Evolutionary conservation across 2,888 invertebrate species (phyloP), one percentile per base, ranked within the genome.

Genomic region (Drosophila recens): DNA sequence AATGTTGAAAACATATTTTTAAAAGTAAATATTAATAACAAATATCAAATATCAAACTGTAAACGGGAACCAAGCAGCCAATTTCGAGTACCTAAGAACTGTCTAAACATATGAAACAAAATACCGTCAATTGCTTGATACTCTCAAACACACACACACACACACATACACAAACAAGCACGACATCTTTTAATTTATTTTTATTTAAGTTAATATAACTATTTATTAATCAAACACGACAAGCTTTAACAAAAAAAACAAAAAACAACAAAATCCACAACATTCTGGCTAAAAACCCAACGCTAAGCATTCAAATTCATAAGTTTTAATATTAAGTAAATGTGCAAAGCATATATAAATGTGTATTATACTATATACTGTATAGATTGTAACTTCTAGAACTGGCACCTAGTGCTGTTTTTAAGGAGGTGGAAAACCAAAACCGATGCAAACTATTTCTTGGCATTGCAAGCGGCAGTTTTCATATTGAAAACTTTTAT

Each of bases 11-110:
- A 63, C 33, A 64, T 46, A 69, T 45, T 66, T 46, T 62, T 48
- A 53, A 76, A 68, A 78, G 36, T 30, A 40, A 72, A 71, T 42
- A 74, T 33, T 46, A 33, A 46, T 53, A 58, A 68, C 13, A 17
- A 62, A 62, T 17, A 51, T 62, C 61, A 67, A 56, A 80, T 78
- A 81, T 78, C 67, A 74, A 83, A 73, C 74, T 67, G 73, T 51
- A 59, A 88, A 79, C 79, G 77, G 87, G 88, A 84, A 88, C 80
- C 88, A 88, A 83, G 58, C 83, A 82, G 83, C 89, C 85, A 85
- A 88, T 87, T 86, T 77, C 71, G 45, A 74, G 83, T 85, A 85
- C 85, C 85, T 85, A 88, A 87, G 67, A 64, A 62, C 57, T 63
- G 67, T 79, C 57, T 51, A 79, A 79, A 72, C 79, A 85, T 72